phyloP scores from a whole-genome alignment of 2,888 invertebrate genomes.

The Tetheella fluctuosa region DNA sequence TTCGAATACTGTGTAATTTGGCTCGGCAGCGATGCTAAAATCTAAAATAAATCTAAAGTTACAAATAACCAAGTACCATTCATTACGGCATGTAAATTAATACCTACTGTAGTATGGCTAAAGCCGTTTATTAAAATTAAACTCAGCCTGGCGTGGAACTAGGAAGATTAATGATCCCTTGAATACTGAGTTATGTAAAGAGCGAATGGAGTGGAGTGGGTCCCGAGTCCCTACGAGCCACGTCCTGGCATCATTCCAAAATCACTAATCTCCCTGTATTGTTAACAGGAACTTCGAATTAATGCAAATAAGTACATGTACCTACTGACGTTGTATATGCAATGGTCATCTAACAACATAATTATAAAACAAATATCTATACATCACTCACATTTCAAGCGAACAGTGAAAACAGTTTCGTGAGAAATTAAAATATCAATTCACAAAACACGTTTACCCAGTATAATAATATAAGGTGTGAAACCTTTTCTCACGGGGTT shows the following conservation, averaged over 20 bases:
- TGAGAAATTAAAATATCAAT: not conserved
- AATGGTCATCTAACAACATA: no score
- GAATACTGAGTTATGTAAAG: slow-evolving; percentile 83
- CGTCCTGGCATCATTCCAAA: slow-evolving; percentile 80
- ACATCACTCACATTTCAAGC: not conserved
- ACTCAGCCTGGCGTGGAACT: slow-evolving; percentile 79
- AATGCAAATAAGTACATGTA: not conserved
- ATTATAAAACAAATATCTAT: no score
- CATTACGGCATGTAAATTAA: slow-evolving; percentile 75
- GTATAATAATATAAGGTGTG: slow-evolving; percentile 43
- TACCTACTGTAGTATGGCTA: slow-evolving; percentile 61
- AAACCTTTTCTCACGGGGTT: slow-evolving; percentile 57
- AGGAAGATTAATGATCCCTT: slow-evolving; percentile 83
- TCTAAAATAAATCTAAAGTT: slow-evolving; percentile 53
- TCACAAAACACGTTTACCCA: slow-evolving; percentile 27
- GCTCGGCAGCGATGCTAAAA: slow-evolving; percentile 35
- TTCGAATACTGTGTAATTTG: not conserved
- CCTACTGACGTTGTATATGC: not conserved
- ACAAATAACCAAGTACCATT: slow-evolving; percentile 61
- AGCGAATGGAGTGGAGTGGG: slow-evolving; percentile 79
- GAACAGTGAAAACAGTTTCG: not conserved
- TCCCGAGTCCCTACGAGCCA: slow-evolving; percentile 68
- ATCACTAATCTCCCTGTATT: slow-evolving; percentile 77
- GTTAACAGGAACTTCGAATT: slow-evolving; percentile 56
- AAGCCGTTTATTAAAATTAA: slow-evolving; percentile 83